Percentiles rank a stretch among this genome's conserved stretches.
phyloP scores from a whole-genome alignment of 1,140 invertebrate genomes.

The Limonius californicus region DNA sequence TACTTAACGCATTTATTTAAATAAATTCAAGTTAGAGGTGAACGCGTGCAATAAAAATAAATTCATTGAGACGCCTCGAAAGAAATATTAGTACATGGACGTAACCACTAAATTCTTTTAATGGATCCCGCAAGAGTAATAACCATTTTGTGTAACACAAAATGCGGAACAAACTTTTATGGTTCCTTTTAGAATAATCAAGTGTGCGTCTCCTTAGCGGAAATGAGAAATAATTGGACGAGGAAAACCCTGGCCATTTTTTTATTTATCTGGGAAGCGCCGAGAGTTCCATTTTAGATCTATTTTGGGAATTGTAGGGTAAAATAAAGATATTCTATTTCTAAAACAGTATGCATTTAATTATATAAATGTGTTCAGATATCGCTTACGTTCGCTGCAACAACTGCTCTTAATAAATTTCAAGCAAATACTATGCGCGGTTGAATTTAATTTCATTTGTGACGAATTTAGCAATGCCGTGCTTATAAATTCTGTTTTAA shows the following conservation, averaged over 20 bases:
- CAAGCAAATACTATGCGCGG: background rate
- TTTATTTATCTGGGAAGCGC: background rate
- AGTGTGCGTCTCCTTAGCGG: background rate
- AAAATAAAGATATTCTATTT: too few species aligned
- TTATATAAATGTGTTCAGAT: constrained; percentile 2
- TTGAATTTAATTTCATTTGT: constrained; percentile 1
- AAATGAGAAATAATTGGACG: constrained; percentile 7
- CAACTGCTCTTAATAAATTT: constrained; percentile 12
- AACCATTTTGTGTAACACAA: constrained; percentile 13
- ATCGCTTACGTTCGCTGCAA: background rate
- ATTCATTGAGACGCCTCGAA: background rate
- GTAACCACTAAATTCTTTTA: constrained; percentile 11
- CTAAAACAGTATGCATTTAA: too few species aligned
- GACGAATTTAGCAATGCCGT: background rate
- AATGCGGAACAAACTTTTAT: constrained; percentile 10
- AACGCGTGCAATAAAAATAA: background rate
- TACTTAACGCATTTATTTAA: too few species aligned
- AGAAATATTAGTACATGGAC: constrained; percentile 3
- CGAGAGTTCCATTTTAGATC: too few species aligned
- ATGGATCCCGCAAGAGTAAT: constrained; percentile 8
- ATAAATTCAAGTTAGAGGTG: too few species aligned
- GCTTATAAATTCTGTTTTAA: background rate
- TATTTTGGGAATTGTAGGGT: background rate
- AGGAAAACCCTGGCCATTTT: background rate
- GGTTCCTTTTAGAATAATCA: constrained; percentile 15